phyloP scores from a whole-genome alignment of 2,888 invertebrate species.

The Nasonovia ribisnigri region DNA sequence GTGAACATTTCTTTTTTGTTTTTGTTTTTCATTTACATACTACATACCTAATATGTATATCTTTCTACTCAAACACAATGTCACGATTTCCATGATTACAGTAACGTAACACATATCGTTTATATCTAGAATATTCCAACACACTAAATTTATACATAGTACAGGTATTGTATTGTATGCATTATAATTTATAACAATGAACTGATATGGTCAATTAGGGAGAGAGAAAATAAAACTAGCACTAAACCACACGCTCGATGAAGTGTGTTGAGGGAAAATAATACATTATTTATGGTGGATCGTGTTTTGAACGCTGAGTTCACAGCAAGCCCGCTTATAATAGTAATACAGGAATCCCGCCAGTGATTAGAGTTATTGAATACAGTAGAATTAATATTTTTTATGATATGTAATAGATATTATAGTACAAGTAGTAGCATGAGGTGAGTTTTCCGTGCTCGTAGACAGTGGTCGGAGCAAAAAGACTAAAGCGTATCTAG shows the following conservation, averaged over 20 bases:
- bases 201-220: background rate
- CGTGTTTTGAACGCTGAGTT: background rate
- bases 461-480: background rate
- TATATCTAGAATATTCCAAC: background rate
- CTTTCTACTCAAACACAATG: background rate
- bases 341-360: background rate
- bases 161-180: background rate
- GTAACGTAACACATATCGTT: background rate
- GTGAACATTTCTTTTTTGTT: background rate
- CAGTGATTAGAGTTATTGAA: background rate
- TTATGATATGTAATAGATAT: background rate
- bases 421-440: background rate
- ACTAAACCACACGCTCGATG: background rate
- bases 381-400: background rate
- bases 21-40: background rate
- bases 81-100: background rate
- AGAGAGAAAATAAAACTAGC: background rate
- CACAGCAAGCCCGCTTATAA: background rate
- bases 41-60: background rate
- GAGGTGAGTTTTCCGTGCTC: background rate
- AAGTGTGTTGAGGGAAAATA: background rate
- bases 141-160: background rate
- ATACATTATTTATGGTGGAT: background rate
- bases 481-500: background rate
- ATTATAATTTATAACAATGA: background rate